Conservation (phyloP, 1,140 invertebrate species). For the Scaptomyza graminum region DNA sequence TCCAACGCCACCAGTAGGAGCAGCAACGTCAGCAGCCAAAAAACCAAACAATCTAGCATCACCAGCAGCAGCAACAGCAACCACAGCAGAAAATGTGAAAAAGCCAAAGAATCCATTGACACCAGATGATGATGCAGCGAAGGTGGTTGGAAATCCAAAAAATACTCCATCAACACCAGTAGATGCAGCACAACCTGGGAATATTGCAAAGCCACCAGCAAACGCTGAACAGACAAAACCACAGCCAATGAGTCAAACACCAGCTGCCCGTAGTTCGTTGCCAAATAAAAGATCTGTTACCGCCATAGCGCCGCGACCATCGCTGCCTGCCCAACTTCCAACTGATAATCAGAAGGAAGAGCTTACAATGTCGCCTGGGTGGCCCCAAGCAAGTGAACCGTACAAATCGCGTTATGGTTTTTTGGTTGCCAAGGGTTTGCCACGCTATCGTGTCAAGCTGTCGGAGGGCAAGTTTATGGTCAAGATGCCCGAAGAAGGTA, state of each 20-base stretch:
- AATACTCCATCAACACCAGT: not conserved
- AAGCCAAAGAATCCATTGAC: not conserved
- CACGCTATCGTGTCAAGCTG: constrained; percentile 46
- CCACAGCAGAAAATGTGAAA: not conserved
- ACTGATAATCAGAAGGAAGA: not conserved
- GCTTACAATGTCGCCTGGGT: not conserved
- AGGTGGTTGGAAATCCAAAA: not conserved
- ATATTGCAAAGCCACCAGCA: not conserved
- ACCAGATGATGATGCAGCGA: not conserved
- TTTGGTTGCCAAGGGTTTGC: constrained; percentile 46
- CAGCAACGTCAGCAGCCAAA: too few species aligned
- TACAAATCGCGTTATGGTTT: constrained; percentile 37
- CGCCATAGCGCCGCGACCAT: too few species aligned
- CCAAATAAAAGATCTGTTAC: not conserved
- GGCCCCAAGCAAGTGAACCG: not conserved
- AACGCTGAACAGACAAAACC: not conserved
- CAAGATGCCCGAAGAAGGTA: constrained; percentile 48
- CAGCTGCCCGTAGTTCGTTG: constrained; percentile 10
- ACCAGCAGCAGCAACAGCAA: not conserved
- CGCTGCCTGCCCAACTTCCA: too few species aligned
- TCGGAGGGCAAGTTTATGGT: constrained; percentile 38
- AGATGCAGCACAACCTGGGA: not conserved
- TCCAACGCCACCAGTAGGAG: too few species aligned
- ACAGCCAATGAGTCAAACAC: not conserved
- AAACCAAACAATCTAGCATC: too few species aligned